Conservation (phyloP, 1,140 invertebrate species). For the Aphidius ervi region DNA sequence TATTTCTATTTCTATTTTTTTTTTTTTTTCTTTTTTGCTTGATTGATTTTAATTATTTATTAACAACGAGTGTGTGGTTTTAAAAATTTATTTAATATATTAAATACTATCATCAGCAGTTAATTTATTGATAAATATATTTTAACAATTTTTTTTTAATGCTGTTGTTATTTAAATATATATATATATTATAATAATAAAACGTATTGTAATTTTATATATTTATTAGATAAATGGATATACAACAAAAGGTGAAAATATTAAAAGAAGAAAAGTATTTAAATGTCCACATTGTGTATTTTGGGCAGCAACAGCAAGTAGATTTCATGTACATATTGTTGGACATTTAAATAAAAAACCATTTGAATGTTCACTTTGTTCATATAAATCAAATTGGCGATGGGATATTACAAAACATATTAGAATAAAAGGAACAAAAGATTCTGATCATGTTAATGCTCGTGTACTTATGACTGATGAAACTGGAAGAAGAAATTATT, state of each 20-base stretch:
- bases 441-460: constrained; percentile 71
- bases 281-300: constrained; percentile 87
- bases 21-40: not conserved
- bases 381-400: constrained; percentile 89
- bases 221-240: constrained; percentile 39
- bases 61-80: too few species aligned
- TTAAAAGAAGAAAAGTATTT: constrained; percentile 62
- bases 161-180: constrained; percentile 2
- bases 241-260: constrained; percentile 32
- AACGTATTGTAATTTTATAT: not conserved
- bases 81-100: too few species aligned
- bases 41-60: not conserved
- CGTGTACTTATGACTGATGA: constrained; percentile 87
- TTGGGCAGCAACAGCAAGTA: constrained; percentile 85
- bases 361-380: constrained; percentile 91
- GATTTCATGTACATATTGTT: constrained; percentile 89
- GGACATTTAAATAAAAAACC: constrained; percentile 89
- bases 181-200: not conserved
- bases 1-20: not conserved
- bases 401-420: constrained; percentile 97
- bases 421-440: constrained; percentile 77
- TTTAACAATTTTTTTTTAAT: not conserved
- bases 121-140: too few species aligned
- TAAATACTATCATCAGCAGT: too few species aligned
- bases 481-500: constrained; percentile 84